Conservation (phyloP, 2,797 vertebrate species). For the Clarias pachynema region DNA sequence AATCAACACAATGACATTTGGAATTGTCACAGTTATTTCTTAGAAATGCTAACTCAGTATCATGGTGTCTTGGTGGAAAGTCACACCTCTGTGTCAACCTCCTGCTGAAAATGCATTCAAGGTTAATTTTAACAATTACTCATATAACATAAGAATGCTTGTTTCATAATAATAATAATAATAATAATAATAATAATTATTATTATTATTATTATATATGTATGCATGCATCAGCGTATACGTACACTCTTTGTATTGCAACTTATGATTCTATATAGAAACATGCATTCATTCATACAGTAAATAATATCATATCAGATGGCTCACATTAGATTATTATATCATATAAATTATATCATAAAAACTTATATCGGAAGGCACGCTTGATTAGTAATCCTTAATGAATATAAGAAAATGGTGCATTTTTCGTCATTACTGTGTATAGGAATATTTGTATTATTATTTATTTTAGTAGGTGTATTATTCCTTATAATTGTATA, state of each 20-base stretch:
- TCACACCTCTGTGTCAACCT: constrained; percentile 30
- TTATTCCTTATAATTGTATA: neutral
- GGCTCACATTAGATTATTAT: too few species aligned
- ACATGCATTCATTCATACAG: neutral
- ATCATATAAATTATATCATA: too few species aligned
- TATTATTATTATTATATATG: neutral
- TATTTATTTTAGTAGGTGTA: neutral
- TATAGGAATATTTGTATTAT: neutral
- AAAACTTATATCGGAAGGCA: too few species aligned
- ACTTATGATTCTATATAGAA: neutral
- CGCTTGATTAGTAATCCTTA: neutral
- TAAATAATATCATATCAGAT: neutral
- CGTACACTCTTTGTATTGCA: neutral
- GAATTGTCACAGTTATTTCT: constrained; percentile 18
- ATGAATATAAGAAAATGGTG: neutral
- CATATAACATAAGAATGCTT: too few species aligned
- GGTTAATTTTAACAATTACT: neutral
- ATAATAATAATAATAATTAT: neutral
- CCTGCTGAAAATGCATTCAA: constrained; percentile 15
- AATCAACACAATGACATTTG: constrained; percentile 4
- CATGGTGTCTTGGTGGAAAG: neutral
- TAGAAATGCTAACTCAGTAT: neutral
- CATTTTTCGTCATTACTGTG: neutral
- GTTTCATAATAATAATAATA: neutral
- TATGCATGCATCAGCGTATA: neutral